Percentiles rank a stretch among this genome's conserved stretches.
These are phyloP conservation scores for Oenanthe melanoleuca DNA, from an alignment of 2,113 vertebrate species.

Conservation along the genomic window DNA sequence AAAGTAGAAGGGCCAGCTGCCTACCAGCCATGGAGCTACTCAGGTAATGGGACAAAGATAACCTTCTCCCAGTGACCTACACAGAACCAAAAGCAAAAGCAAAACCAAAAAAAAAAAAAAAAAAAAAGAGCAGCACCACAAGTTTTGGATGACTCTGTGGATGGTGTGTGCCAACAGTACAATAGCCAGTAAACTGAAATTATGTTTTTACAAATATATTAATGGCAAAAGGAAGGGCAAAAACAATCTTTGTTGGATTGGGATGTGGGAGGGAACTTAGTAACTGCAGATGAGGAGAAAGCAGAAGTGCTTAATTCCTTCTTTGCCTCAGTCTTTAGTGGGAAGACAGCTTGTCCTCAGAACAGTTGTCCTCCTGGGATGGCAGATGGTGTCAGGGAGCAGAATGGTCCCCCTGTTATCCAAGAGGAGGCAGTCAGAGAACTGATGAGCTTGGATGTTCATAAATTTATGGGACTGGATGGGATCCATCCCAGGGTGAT, in stretches of 20 bases:
- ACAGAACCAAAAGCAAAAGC: background rate
- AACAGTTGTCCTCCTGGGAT: background rate
- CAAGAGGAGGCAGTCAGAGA: background rate
- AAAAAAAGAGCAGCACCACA: background rate
- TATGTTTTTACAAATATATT: background rate
- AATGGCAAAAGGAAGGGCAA: background rate
- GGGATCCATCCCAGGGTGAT: background rate
- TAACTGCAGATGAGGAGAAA: background rate
- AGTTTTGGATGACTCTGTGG: background rate
- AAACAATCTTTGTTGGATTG: background rate
- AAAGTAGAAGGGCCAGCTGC: background rate
- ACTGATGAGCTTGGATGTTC: background rate
- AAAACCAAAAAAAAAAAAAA: background rate
- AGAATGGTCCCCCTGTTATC: background rate
- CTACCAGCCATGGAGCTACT: background rate
- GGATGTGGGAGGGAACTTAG: background rate
- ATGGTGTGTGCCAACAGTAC: rapidly evolving
- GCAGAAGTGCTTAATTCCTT: rapidly evolving
- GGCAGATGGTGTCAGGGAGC: background rate
- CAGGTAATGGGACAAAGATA: background rate
- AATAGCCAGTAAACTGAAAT: background rate
- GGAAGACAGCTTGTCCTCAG: background rate
- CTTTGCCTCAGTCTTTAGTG: background rate
- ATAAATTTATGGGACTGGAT: background rate
- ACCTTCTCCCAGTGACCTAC: background rate